Evolutionary conservation across 2,797 vertebrate genomes (phyloP).

Genomic region (Phataginus tetradactyla): DNA sequence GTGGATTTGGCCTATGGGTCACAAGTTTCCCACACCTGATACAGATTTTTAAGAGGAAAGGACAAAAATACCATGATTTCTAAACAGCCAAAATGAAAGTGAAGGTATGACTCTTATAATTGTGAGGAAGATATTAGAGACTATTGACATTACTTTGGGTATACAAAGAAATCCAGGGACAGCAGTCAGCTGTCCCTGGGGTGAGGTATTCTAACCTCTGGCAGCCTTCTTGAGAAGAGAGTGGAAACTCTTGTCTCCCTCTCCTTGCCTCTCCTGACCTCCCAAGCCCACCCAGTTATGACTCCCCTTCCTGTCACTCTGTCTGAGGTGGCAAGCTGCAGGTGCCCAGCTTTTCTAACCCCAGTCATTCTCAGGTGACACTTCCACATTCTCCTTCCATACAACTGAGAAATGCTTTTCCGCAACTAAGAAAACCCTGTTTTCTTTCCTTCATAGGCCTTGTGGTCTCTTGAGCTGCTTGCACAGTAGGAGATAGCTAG

Average conservation of each 20-base stretch:
- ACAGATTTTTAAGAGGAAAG: neutral
- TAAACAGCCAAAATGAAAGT: neutral
- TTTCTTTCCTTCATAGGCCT: neutral
- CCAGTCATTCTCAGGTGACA: neutral
- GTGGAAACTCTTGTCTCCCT: neutral
- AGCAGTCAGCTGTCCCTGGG: neutral
- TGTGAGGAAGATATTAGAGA: neutral
- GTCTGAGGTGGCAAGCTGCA: neutral
- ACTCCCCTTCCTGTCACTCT: neutral
- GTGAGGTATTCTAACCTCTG: neutral
- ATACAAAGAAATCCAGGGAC: neutral
- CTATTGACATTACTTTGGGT: neutral
- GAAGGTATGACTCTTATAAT: neutral
- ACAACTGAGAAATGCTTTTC: neutral
- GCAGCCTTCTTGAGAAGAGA: neutral
- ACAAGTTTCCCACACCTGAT: neutral
- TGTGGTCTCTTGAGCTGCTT: neutral
- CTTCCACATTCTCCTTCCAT: neutral
- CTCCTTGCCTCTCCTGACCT: neutral
- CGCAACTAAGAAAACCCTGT: neutral
- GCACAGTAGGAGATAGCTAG: neutral
- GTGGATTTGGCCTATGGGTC: neutral
- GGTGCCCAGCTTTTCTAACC: neutral
- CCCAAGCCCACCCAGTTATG: no score
- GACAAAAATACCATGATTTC: neutral